phyloP scores from a whole-genome alignment of 1,140 invertebrate species.

The Odontomachus brunneus region DNA sequence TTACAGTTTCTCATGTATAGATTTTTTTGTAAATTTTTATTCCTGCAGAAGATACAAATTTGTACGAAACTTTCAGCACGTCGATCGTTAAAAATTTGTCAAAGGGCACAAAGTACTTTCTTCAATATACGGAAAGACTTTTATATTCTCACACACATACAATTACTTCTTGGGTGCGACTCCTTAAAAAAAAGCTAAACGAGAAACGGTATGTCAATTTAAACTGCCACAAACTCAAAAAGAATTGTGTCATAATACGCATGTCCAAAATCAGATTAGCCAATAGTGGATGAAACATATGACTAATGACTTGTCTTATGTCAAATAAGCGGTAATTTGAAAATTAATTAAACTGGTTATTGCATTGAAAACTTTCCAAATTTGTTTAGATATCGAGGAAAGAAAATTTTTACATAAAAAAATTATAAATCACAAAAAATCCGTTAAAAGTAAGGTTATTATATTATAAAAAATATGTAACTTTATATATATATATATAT shows the following conservation, averaged over 20 bases:
- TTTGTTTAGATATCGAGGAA: not conserved
- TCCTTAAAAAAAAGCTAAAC: slow-evolving; percentile 2
- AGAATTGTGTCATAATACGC: not conserved
- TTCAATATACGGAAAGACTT: not conserved
- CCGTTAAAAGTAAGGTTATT: too few relatives aligned
- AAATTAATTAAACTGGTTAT: not conserved
- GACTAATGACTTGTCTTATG: not conserved
- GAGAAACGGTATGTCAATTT: slow-evolving; percentile 1
- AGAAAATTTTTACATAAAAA: not conserved
- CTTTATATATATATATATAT: too few relatives aligned
- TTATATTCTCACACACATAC: not conserved
- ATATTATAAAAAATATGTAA: too few relatives aligned
- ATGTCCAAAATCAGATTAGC: not conserved
- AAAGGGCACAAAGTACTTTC: not conserved
- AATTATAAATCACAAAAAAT: too few relatives aligned
- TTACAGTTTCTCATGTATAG: too few relatives aligned
- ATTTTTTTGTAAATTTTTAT: too few relatives aligned
- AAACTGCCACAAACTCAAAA: not conserved
- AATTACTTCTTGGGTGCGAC: not conserved
- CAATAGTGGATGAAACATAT: not conserved
- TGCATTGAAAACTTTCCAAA: not conserved
- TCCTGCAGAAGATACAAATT: too few relatives aligned
- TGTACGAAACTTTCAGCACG: not conserved
- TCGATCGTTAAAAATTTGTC: not conserved
- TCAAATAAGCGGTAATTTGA: slow-evolving; percentile 9